phyloP scores from a whole-genome alignment of 2,888 invertebrate species.

The Lasiommata megera region DNA sequence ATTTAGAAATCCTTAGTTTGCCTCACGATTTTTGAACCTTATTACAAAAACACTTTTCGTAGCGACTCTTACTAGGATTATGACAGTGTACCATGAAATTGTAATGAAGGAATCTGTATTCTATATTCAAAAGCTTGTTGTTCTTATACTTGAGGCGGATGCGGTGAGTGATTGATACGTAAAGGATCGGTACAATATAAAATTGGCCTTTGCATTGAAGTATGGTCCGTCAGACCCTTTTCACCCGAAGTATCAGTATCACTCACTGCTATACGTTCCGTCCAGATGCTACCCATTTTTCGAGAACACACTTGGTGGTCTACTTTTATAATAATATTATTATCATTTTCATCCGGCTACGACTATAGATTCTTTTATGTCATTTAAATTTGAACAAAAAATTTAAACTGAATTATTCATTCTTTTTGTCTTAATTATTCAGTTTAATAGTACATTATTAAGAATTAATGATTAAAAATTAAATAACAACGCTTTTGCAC shows the following conservation, averaged over 20 bases:
- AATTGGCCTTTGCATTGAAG: constrained; percentile 51
- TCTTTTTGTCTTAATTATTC: too few relatives aligned
- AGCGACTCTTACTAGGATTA: background rate
- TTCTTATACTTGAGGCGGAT: background rate
- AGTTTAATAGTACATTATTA: too few relatives aligned
- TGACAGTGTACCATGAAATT: background rate
- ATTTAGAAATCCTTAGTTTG: too few relatives aligned
- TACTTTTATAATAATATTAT: background rate
- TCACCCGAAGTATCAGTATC: constrained; percentile 44
- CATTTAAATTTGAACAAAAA: too few relatives aligned
- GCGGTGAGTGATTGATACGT: constrained; percentile 23
- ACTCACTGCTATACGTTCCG: constrained; percentile 15
- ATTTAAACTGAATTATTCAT: too few relatives aligned
- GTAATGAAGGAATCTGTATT: background rate
- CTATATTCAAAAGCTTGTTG: constrained; percentile 5
- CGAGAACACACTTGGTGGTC: background rate
- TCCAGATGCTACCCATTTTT: background rate
- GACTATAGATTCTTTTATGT: too few relatives aligned
- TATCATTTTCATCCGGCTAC: too few relatives aligned
- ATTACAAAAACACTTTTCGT: too few relatives aligned
- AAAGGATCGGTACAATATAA: constrained; percentile 36
- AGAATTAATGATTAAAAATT: too few relatives aligned
- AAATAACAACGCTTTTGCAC: too few relatives aligned
- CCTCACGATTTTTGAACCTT: too few relatives aligned
- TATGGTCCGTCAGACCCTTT: constrained; percentile 61